Base-by-base conservation (phyloP, 2,888 invertebrate species). In the Buathra laborator region DNA sequence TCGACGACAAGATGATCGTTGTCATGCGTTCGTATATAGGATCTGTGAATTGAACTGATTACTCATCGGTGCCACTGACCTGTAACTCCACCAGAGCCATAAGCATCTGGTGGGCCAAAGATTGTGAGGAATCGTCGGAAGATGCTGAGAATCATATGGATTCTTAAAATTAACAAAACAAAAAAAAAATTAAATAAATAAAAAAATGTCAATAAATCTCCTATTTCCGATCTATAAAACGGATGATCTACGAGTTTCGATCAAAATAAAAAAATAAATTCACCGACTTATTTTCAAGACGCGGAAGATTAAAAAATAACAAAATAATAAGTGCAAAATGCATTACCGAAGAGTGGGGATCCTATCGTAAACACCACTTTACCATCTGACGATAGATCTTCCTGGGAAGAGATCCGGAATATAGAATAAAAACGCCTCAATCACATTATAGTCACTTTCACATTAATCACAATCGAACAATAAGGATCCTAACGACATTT, bases 291-390 rank as follows among this genome's bases (percentile, higher is more conserved):
- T 29, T 10, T 12, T 1, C 14, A 29, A 14, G 3, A 5, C 14
- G 10, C 12, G 16, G 44, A 53, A n/a, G 68, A 64, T 48, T 56
- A 24, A 71, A 66, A 37, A 68, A 59, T 75, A 29, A 43, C 3
- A 79, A 85, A 79, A 80, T 44, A 48, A 78, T 74, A 81, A 64
- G 51, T 66, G 62, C 71, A 83, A 85, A 74, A 75, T 10, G 75
- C 62, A 87, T 86, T 86, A 84, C 84, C 87, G 32, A 84, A 86
- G 72, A 56, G 70, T 78, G 74, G 37, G 37, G 80, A 80, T 85
- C 86, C 86, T 85, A 86, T 67, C 68, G 80, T 67, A 84, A 86
- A 87, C 84, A 84, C 79, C 81, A 86, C 87, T 86, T 86, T 86
- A 87, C 86, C 87, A 86, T 86, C 83, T 79, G 84, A 68, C 67